A percentile compares a stretch with the other conserved stretches of the same genome.
These are phyloP conservation scores for Zoanthus sansibaricus DNA, from an alignment of 92 coral and sea anemone species.

Conservation along the genomic window DNA sequence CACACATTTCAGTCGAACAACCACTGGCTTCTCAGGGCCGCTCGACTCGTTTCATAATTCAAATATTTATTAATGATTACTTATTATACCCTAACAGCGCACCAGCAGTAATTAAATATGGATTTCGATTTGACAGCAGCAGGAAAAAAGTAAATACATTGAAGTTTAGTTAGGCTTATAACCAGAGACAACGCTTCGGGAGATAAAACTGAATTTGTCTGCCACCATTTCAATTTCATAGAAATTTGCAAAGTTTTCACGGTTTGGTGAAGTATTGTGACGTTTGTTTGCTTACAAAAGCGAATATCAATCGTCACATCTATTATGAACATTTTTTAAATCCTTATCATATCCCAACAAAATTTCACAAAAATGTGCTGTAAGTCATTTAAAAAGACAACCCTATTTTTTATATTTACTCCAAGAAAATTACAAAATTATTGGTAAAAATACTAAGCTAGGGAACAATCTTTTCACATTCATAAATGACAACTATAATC, in stretches of 20 bases:
- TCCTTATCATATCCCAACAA: neutral
- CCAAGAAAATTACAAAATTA: neutral
- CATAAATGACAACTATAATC: constrained; percentile 32
- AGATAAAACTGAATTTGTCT: constrained; percentile 18
- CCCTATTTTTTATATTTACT: neutral
- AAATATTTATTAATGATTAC: constrained; percentile 46
- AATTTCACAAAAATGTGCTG: neutral
- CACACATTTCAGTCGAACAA: neutral
- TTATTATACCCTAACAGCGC: constrained; percentile 31
- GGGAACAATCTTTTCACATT: neutral
- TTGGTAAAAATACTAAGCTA: neutral
- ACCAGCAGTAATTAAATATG: constrained; percentile 25
- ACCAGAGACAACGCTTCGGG: constrained; percentile 1
- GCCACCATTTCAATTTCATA: neutral
- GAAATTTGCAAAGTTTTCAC: neutral
- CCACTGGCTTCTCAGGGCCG: neutral
- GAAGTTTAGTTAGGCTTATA: neutral
- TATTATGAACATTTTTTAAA: neutral
- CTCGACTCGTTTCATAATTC: neutral
- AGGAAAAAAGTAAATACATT: neutral
- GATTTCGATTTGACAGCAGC: constrained; percentile 12
- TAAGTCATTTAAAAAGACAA: neutral
- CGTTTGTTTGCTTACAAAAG: neutral
- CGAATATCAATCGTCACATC: neutral
- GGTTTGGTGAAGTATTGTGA: neutral